Base-by-base conservation (phyloP, 2,113 vertebrate species). In the Zapornia atra region DNA sequence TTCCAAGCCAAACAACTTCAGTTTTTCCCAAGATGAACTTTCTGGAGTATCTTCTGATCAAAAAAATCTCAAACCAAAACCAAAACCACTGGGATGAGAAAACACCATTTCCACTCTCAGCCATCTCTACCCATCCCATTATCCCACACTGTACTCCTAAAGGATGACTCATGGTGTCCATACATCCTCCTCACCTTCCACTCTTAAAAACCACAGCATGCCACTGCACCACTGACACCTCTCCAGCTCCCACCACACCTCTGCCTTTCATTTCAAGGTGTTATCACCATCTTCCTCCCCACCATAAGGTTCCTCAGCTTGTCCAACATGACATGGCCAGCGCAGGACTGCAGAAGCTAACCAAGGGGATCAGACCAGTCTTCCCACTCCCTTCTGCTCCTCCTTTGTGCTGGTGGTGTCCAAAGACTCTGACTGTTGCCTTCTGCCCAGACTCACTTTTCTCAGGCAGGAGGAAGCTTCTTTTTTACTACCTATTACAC, bases 91-190 rank as follows among this genome's bases (percentile, higher is more conserved):
- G 4, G 15, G n/a, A 31, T 68, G 18, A 86, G 48, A 44, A 64
- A 90, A 50, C 22, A 36, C 24, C 11, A 21, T 19, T 76, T 42
- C 16, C 18, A 16, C 51, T 81, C 40, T 87, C 70, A 66, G 38
- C 28, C 31, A 15, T 31, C 28, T 71, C 40, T 87, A 33, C 36
- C 72, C 24, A 38, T 19, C 21, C 59, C 60, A n/a, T 66, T 48
- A 15, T 26, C 60, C 34, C 15, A 18, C 18, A 14, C 13, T n/a
- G 7, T 6, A 8, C 10, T 51, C 51, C 51, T 11, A 14, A 19
- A 10, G 3, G 1, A 7, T 40, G 22, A 64, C 20, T 61, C 26
- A 73, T 0, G 0, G 15, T 10, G 10, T 19, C 19, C 24, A 53
- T 1, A 2, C 6, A 12, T 34, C 4, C 22, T 73, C 22, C 34